Conservation (phyloP, 2,113 vertebrate species). For the Rhinoptilus africanus region DNA sequence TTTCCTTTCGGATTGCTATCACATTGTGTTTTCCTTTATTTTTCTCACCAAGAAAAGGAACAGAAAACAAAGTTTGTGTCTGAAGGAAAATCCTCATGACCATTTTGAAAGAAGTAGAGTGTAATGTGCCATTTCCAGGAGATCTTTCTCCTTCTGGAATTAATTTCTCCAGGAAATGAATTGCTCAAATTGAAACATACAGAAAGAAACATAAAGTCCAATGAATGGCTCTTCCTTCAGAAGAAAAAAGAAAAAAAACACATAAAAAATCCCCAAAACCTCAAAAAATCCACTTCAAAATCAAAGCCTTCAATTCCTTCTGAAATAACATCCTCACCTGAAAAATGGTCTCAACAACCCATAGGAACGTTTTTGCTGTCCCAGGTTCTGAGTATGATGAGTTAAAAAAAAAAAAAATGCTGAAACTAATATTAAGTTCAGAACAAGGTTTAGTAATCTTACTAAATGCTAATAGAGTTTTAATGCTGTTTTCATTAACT, state of each 20-base stretch:
- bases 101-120: neutral
- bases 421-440: slow-evolving; percentile 1
- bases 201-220: neutral
- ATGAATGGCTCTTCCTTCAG: neutral
- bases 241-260: neutral
- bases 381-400: neutral
- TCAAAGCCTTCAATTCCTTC: neutral
- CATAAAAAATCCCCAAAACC: neutral
- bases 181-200: neutral
- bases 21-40: neutral
- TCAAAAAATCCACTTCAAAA: neutral
- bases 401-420: neutral
- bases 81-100: neutral
- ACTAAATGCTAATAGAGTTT: slow-evolving; percentile 46
- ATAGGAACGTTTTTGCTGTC: neutral
- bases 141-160: neutral
- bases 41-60: neutral
- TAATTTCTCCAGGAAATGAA: neutral
- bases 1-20: neutral
- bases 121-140: neutral
- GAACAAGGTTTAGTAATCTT: slow-evolving; percentile 17
- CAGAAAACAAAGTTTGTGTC: neutral
- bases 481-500: slow-evolving; percentile 71
- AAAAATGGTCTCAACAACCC: neutral
- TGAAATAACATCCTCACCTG: neutral